Evolutionary conservation across 2,888 invertebrate species (phyloP), one percentile per base, ranked within the genome.

Genomic region (Netelia fuscicornis): DNA sequence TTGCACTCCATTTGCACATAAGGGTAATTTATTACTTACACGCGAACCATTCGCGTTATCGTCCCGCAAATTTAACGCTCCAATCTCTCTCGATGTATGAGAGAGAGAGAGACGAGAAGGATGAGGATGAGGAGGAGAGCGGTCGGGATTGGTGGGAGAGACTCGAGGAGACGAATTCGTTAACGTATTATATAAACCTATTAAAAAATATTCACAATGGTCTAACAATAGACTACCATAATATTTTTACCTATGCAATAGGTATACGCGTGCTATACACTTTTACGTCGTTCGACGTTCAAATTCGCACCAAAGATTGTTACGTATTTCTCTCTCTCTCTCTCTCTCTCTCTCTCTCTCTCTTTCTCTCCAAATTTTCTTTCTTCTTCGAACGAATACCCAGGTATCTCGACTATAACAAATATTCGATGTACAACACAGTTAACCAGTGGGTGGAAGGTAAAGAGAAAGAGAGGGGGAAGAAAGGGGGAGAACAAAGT

Each of bases 121-220:
- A 17, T 0, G 37, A 9, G 37, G 42, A 30, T 20, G 44, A 65
- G 64, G 17, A 17, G 17, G 54, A 37, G 37, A 37, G 37, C 37
- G 37, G 37, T 5, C 37, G 6, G 37, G 37, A 6, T 37, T 6
- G 37, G 8, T 37, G 6, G 37, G 37, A 37, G 6, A 37, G 37
- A 37, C 6, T 37, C 6, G 37, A 60, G 67, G 44, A 44, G 64
- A 89, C 83, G 89, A 88, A 83, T 84, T 87, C 87, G 86, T 87
- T 89, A 93, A 93, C 92, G 87, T 82, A 89, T 92, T 90, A 44
- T 79, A 90, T 92, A 93, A 92, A 93, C 87, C 92, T 92, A 92
- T 92, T 91, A 91, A 91, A 92, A 91, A 93, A 91, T 92, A 92
- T 92, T 92, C 91, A 92, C 91, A 93, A 89, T 92, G 86, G 90